These are phyloP conservation scores for Scaptomyza parva DNA, from an alignment of 2,888 invertebrate genomes.

Conservation along the genomic window DNA sequence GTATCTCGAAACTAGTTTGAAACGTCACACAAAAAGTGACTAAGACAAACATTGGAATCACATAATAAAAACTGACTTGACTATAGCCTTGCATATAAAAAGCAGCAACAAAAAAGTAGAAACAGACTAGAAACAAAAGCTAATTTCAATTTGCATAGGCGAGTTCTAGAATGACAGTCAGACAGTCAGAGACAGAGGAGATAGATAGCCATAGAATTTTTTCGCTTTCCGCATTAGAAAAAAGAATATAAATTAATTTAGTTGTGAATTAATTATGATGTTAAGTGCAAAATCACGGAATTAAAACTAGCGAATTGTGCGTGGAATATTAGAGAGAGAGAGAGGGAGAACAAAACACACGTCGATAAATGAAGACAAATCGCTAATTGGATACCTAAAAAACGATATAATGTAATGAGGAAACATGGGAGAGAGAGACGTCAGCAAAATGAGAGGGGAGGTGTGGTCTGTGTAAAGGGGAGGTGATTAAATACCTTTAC, in stretches of 20 bases:
- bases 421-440: conserved; percentile 4
- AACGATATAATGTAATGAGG: conserved; percentile 20
- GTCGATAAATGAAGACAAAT: conserved; percentile 25
- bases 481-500: conserved; percentile 60
- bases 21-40: conserved; percentile 3
- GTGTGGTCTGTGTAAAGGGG: background rate
- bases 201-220: no score
- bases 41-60: conserved; percentile 2
- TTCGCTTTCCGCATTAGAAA: conserved; percentile 40
- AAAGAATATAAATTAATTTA: conserved; percentile 21
- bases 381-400: conserved; percentile 66
- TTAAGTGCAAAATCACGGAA: conserved; percentile 42
- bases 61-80: conserved; percentile 16
- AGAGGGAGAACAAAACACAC: conserved; percentile 11
- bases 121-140: conserved; percentile 21
- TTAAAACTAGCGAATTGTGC: conserved; percentile 41
- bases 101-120: background rate
- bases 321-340: conserved; percentile 41
- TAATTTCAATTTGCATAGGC: conserved; percentile 30
- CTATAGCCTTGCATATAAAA: conserved; percentile 50
- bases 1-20: conserved; percentile 24
- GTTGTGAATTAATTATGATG: conserved; percentile 46
- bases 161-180: conserved; percentile 21
- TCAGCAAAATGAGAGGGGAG: background rate
- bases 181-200: background rate